Evolutionary conservation across 30 jellyfish, hydroid and myxozoan species (phyloP).

Genomic region (Hydra vulgaris): DNA sequence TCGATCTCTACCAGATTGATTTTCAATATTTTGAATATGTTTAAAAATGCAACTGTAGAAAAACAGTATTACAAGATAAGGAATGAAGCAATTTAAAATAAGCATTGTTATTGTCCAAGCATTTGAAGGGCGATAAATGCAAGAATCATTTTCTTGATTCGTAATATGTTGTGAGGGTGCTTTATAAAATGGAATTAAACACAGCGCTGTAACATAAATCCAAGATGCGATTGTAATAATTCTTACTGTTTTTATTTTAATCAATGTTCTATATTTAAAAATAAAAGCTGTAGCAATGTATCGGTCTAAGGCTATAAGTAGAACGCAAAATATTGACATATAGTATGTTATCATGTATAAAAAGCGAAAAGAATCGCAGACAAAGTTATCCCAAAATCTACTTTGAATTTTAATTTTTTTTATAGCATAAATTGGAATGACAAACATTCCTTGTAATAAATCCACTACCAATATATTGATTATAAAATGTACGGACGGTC

Average conservation of each 20-base stretch:
- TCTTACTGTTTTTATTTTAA: not conserved
- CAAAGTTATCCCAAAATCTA: not conserved
- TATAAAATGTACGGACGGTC: slow-evolving; percentile 9
- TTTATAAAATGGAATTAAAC: slow-evolving; percentile 20
- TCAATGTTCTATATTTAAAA: not conserved
- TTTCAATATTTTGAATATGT: not conserved
- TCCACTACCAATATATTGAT: slow-evolving; percentile 9
- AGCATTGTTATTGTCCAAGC: slow-evolving; percentile 21
- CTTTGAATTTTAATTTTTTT: not conserved
- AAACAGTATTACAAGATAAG: slow-evolving; percentile 4
- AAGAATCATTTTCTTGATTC: not conserved
- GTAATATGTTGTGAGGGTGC: not conserved
- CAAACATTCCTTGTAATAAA: slow-evolving; percentile 14
- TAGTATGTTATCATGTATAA: slow-evolving; percentile 26
- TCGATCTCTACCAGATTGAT: not conserved
- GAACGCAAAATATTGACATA: slow-evolving; percentile 8
- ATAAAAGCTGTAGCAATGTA: slow-evolving; percentile 9
- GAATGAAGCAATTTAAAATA: slow-evolving; percentile 11
- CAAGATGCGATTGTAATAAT: not conserved
- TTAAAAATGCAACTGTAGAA: not conserved
- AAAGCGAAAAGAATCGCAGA: slow-evolving; percentile 26
- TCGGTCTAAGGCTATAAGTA: slow-evolving; percentile 17
- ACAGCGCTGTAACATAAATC: slow-evolving; percentile 5
- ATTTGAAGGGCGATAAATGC: slow-evolving; percentile 4
- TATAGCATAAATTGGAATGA: slow-evolving; percentile 24